Percentiles rank a stretch among this genome's conserved stretches.
Conservation (phyloP, 2,797 vertebrate species). For the Hydrocynus forskahlii region DNA sequence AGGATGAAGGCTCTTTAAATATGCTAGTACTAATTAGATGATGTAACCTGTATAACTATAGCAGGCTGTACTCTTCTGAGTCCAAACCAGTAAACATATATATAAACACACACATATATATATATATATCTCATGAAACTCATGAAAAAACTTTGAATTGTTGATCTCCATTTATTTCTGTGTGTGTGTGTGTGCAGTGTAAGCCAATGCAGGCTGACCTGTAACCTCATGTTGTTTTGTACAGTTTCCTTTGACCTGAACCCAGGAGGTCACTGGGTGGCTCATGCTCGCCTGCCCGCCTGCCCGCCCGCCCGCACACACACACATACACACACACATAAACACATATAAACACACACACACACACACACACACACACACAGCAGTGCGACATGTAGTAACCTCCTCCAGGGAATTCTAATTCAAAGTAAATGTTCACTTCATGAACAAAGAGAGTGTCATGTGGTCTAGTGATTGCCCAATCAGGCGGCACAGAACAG, state of each 20-base stretch:
- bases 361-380: conserved; percentile 15
- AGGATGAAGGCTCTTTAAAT: too few species aligned
- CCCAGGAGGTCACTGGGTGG: background rate
- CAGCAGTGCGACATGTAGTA: conserved; percentile 21
- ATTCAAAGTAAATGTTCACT: conserved; percentile 52
- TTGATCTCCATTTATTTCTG: background rate
- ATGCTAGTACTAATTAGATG: too few species aligned
- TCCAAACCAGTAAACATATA: too few species aligned
- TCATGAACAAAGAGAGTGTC: conserved; percentile 47
- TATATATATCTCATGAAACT: too few species aligned
- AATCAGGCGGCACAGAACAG: conserved; percentile 37
- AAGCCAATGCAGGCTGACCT: background rate
- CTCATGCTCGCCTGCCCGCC: too few species aligned
- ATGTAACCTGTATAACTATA: too few species aligned
- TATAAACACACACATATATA: too few species aligned
- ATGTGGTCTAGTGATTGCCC: conserved; percentile 44
- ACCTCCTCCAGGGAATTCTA: conserved; percentile 25
- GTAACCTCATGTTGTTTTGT: conserved; percentile 25
- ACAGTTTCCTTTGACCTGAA: conserved; percentile 22
- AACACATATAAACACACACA: conserved; percentile 32
- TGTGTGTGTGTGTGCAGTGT: background rate
- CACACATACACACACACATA: conserved; percentile 16
- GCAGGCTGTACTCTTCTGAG: too few species aligned
- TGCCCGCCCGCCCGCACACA: background rate
- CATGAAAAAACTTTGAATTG: too few species aligned